Base-by-base conservation (phyloP, 2,888 invertebrate genomes). In the Andrena fulva region DNA sequence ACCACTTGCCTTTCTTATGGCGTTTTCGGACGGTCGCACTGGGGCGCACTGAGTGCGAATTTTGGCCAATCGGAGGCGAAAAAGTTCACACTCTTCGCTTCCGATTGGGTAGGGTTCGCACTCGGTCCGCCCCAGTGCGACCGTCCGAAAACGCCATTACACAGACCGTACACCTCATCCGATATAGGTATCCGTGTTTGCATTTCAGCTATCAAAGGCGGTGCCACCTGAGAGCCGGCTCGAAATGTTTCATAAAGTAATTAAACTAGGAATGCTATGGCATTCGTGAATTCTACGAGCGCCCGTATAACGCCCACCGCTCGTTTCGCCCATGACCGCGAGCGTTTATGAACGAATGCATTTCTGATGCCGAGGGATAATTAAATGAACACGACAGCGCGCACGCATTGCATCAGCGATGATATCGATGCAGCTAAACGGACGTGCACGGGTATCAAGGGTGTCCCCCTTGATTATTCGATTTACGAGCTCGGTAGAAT, bases 141-240 rank as follows among this genome's bases (percentile, higher is more conserved):
- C n/a, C n/a, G n/a, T n/a, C n/a, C n/a, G n/a, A n/a, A n/a, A n/a
- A n/a, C n/a, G n/a, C n/a, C n/a, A n/a, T n/a, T n/a, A 42, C 4
- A 16, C 42, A 16, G 1, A 5, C 42, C 59, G n/a, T 8, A 29
- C 63, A 6, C 16, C 3, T 8, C 31, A 2, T 20, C 6, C 48
- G 33, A 7, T 42, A n/a, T 20, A 20, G 20, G 20, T 20, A 1
- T 33, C 24, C 52, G 27, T 29, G 33, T 29, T 42, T 12, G 16
- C 50, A n/a, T 42, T 72, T 59, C 56, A 24, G 20, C 63, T 59
- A 80, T 78, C 72, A 80, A 80, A 78, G 63, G 24, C 8, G 8
- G 24, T 27, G 24, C 4, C 24, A 3, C 8, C 2, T 27, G 59
- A 29, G 27, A 8, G 33, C 27, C 52, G 12, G 31, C n/a, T 27